Evolutionary conservation across 2,113 vertebrate genomes (phyloP).

Genomic region (Taxidea taxus): DNA sequence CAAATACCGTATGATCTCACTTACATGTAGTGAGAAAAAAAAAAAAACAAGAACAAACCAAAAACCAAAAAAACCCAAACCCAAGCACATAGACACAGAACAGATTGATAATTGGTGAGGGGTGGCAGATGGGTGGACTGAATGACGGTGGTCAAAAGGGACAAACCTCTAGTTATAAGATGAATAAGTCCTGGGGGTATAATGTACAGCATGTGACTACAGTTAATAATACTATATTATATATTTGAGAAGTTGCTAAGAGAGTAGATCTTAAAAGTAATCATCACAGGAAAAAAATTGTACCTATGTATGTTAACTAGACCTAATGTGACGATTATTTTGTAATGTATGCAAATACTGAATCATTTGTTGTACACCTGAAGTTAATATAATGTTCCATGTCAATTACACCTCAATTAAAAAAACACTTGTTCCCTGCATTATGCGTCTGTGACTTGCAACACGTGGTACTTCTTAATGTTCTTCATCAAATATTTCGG

Average conservation of each 20-base stretch:
- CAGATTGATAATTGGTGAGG: neutral
- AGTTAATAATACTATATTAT: neutral
- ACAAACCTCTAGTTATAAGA: neutral
- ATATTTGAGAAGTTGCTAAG: neutral
- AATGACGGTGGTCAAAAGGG: neutral
- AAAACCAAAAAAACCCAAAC: neutral
- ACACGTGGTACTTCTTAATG: neutral
- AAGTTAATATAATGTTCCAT: neutral
- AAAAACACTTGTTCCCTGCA: neutral
- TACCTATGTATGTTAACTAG: neutral
- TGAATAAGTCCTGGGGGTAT: neutral
- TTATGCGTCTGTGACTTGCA: neutral
- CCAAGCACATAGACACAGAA: neutral
- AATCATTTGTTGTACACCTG: neutral
- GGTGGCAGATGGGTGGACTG: neutral
- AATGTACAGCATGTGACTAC: neutral
- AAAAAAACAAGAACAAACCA: neutral
- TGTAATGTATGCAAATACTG: neutral
- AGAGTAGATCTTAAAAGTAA: neutral
- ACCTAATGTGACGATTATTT: neutral
- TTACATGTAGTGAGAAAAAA: neutral
- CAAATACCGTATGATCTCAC: neutral
- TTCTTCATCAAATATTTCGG: neutral
- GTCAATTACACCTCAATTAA: neutral
- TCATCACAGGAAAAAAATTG: neutral